phyloP scores from a whole-genome alignment of 2,113 vertebrate genomes.

The Micromys minutus region DNA sequence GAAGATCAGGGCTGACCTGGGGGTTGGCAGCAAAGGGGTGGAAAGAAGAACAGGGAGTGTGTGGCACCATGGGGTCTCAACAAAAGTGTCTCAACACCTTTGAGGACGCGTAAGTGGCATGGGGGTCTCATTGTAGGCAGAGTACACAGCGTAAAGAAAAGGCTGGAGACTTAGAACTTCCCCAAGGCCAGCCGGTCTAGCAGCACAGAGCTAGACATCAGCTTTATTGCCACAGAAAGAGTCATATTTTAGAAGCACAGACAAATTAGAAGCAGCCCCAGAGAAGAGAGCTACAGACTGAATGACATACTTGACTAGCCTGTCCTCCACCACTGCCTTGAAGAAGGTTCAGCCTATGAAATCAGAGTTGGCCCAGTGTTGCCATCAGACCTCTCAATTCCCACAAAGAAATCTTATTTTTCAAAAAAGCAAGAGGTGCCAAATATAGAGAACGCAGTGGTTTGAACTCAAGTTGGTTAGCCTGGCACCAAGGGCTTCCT shows the following conservation, averaged over 20 bases:
- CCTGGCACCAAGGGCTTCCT: not conserved
- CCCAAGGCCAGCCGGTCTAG: not conserved
- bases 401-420: not conserved
- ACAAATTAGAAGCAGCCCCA: not conserved
- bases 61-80: not conserved
- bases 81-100: not conserved
- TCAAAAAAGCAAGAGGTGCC: not conserved
- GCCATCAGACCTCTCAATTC: not conserved
- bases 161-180: not conserved
- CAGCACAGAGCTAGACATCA: not conserved
- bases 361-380: not conserved
- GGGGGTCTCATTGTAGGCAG: not conserved
- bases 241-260: not conserved
- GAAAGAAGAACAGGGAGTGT: not conserved
- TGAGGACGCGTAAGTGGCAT: not conserved
- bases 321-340: not conserved
- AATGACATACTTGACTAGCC: not conserved
- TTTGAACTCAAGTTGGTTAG: not conserved
- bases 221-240: not conserved
- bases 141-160: not conserved
- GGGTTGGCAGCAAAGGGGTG: not conserved
- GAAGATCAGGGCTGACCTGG: not conserved
- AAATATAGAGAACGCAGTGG: not conserved
- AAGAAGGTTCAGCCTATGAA: not conserved
- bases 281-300: not conserved